phyloP scores from a whole-genome alignment of 2,888 invertebrate species.

The Zhuqinia jingwanae region DNA sequence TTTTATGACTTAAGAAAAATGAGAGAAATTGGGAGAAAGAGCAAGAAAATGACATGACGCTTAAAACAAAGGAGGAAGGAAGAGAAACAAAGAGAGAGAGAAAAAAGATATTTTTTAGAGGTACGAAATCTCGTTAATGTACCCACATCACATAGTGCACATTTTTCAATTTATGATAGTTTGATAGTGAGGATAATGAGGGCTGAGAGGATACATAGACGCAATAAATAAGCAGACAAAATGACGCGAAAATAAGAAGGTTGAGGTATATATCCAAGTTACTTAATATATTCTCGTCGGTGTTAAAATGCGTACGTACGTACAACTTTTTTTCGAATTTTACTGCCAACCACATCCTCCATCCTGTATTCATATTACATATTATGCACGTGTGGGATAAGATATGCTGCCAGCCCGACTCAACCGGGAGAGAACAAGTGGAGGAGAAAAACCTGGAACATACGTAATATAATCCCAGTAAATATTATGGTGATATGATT shows the following conservation, averaged over 20 bases:
- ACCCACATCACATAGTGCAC: constrained; percentile 50
- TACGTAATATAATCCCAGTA: constrained; percentile 42
- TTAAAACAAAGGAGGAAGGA: not conserved
- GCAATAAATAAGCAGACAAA: constrained; percentile 44
- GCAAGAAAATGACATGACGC: too few species aligned
- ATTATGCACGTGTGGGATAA: not conserved
- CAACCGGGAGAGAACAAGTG: not conserved
- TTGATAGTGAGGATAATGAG: constrained; percentile 42
- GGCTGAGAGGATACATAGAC: constrained; percentile 24
- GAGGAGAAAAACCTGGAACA: not conserved
- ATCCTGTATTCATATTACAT: constrained; percentile 19
- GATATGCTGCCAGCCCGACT: not conserved
- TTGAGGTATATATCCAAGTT: not conserved
- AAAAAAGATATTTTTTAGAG: not conserved
- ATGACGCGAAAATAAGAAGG: constrained; percentile 25
- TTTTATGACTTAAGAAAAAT: too few species aligned
- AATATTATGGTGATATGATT: constrained; percentile 44
- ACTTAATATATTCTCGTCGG: not conserved
- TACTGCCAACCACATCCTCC: constrained; percentile 1
- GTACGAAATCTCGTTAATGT: constrained; percentile 5
- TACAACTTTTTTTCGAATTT: not conserved
- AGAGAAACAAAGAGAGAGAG: not conserved
- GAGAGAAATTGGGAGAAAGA: too few species aligned
- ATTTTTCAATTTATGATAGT: constrained; percentile 31
- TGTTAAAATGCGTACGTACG: not conserved